A percentile compares a stretch with the other conserved stretches of the same genome.
These are phyloP conservation scores for Cyprinodon tularosa DNA, from an alignment of 2,113 vertebrate species.

Conservation along the genomic window DNA sequence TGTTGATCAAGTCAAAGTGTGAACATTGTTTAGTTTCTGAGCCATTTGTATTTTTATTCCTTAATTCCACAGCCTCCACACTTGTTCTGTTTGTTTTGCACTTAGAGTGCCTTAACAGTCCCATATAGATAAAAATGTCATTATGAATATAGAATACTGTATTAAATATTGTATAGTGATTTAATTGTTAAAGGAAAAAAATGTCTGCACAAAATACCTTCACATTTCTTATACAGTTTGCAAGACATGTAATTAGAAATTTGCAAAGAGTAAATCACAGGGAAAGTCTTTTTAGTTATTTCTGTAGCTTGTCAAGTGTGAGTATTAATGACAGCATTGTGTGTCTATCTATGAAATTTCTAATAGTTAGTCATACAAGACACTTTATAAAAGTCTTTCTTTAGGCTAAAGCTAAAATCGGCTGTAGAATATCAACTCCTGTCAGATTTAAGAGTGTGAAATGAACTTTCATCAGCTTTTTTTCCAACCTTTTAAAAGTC, in stretches of 20 bases:
- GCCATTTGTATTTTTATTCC: too few relatives aligned
- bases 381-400: not conserved
- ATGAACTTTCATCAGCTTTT: conserved; percentile 1
- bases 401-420: not conserved
- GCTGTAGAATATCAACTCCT: not conserved
- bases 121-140: not conserved
- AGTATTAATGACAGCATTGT: not conserved
- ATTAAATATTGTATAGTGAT: not conserved
- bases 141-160: too few relatives aligned
- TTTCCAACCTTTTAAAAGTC: not conserved
- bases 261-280: not conserved
- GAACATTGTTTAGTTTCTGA: not conserved
- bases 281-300: not conserved
- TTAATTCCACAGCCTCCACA: not conserved
- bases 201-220: too few relatives aligned
- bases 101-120: not conserved
- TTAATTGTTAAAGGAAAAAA: not conserved
- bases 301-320: not conserved
- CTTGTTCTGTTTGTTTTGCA: not conserved
- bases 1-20: not conserved
- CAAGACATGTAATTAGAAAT: not conserved
- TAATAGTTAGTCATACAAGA: too few relatives aligned
- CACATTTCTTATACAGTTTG: not conserved
- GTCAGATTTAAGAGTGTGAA: not conserved
- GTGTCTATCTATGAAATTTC: not conserved